A percentile compares a stretch with the other conserved stretches of the same genome.
phyloP scores from a whole-genome alignment of 2,797 vertebrate species.

The Buceros bicornis region DNA sequence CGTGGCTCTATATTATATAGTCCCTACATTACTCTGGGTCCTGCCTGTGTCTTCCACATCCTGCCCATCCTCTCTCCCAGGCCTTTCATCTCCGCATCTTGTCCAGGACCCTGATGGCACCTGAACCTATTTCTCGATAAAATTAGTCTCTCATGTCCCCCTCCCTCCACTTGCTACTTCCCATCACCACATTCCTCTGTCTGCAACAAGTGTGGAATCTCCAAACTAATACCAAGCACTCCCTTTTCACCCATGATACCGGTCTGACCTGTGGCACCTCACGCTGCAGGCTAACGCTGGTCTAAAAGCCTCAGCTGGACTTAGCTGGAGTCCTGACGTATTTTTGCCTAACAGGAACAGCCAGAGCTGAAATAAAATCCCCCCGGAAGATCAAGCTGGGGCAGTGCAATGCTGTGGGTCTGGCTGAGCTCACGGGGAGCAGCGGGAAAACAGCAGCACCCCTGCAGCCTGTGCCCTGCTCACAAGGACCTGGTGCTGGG shows the following conservation, averaged over 20 bases:
- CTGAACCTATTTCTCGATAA: neutral
- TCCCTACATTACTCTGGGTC: neutral
- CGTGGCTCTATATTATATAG: neutral
- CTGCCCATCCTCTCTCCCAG: neutral
- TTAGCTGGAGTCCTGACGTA: neutral
- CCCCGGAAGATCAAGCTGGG: neutral
- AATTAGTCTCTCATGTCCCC: neutral
- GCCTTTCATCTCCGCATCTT: neutral
- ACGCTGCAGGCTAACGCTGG: neutral
- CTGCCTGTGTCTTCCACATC: neutral
- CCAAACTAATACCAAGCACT: neutral
- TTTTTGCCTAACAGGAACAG: neutral
- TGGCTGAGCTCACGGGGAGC: neutral
- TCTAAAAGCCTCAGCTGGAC: neutral
- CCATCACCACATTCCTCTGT: neutral
- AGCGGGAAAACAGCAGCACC: neutral
- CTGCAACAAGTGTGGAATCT: fast-evolving
- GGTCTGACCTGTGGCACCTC: neutral
- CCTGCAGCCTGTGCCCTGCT: neutral
- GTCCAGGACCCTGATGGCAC: neutral
- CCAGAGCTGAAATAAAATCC: neutral
- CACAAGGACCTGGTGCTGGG: neutral
- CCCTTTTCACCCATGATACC: neutral
- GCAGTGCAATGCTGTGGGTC: fast-evolving
- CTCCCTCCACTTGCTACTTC: neutral